Percentiles rank a stretch among this genome's conserved stretches.
Conservation (phyloP, 2,888 invertebrate species). For the Heliconius ethilla region DNA sequence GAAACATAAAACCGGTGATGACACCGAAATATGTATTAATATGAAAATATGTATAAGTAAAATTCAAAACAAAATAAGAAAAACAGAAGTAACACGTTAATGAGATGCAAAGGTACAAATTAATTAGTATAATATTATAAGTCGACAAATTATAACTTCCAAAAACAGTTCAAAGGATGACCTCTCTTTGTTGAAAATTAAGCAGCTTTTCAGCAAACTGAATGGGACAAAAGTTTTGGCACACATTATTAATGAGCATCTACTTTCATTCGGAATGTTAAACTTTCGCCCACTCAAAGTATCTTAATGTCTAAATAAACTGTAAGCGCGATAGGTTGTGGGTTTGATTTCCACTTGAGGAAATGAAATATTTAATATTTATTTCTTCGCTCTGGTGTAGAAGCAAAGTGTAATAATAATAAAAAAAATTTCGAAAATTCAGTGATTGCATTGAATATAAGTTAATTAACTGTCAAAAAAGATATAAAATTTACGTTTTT, state of each 20-base stretch:
- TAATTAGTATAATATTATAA: slow-evolving; percentile 29
- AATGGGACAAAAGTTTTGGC: slow-evolving; percentile 31
- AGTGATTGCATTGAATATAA: too few relatives aligned
- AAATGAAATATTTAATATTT: too few relatives aligned
- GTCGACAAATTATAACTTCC: slow-evolving; percentile 32
- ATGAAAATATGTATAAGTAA: background rate
- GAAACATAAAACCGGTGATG: too few relatives aligned
- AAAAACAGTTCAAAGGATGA: slow-evolving; percentile 36
- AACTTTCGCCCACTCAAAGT: slow-evolving; percentile 19
- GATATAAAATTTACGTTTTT: too few relatives aligned
- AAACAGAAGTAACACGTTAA: background rate
- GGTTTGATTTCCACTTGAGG: too few relatives aligned
- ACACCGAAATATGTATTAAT: background rate
- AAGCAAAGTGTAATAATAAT: too few relatives aligned
- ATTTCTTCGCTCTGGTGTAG: too few relatives aligned
- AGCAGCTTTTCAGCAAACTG: slow-evolving; percentile 38
- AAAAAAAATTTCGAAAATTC: too few relatives aligned
- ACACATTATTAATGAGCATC: slow-evolving; percentile 37
- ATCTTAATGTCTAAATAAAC: slow-evolving; percentile 19
- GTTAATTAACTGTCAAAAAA: too few relatives aligned
- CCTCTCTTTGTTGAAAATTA: slow-evolving; percentile 37
- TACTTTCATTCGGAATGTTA: slow-evolving; percentile 19
- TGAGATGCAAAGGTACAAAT: slow-evolving; percentile 8
- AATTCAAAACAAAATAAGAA: background rate
- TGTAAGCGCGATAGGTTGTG: too few relatives aligned